Evolutionary conservation across 2,888 invertebrate species (phyloP).

Genomic region (Pseudoips prasinana): DNA sequence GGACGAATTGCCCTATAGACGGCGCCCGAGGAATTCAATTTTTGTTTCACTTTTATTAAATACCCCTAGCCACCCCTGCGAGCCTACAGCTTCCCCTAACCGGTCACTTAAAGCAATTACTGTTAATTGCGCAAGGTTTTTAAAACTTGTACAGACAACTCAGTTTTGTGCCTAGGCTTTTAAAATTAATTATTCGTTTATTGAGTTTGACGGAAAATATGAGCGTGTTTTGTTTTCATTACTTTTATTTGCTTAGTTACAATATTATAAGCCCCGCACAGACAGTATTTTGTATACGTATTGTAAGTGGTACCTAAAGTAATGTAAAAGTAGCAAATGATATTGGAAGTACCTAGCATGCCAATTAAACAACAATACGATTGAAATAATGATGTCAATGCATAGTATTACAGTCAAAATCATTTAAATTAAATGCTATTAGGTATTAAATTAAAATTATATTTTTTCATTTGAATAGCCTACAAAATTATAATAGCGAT

Average conservation of each 20-base stretch:
- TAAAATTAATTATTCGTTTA: constrained; percentile 44
- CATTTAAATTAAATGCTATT: too few species aligned
- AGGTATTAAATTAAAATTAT: too few species aligned
- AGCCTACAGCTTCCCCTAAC: constrained; percentile 20
- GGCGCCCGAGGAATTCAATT: constrained; percentile 60
- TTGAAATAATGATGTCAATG: too few species aligned
- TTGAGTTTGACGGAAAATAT: constrained; percentile 28
- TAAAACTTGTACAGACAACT: constrained; percentile 50
- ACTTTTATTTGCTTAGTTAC: too few species aligned
- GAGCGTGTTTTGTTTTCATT: background rate
- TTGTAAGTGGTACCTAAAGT: background rate
- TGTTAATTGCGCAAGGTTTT: constrained; percentile 48
- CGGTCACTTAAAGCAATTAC: constrained; percentile 34
- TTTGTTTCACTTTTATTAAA: constrained; percentile 59
- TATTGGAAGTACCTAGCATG: too few species aligned
- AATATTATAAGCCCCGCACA: background rate
- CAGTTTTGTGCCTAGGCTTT: constrained; percentile 38
- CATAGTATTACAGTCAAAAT: too few species aligned
- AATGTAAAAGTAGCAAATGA: background rate
- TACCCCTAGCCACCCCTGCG: background rate
- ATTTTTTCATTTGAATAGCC: too few species aligned
- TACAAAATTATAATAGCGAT: too few species aligned
- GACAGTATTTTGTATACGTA: background rate
- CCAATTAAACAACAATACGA: too few species aligned
- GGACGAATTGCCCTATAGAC: constrained; percentile 34